Evolutionary conservation across 1,140 invertebrate genomes (phyloP), one percentile per base, ranked within the genome.

Genomic region (Antheraea mylitta): DNA sequence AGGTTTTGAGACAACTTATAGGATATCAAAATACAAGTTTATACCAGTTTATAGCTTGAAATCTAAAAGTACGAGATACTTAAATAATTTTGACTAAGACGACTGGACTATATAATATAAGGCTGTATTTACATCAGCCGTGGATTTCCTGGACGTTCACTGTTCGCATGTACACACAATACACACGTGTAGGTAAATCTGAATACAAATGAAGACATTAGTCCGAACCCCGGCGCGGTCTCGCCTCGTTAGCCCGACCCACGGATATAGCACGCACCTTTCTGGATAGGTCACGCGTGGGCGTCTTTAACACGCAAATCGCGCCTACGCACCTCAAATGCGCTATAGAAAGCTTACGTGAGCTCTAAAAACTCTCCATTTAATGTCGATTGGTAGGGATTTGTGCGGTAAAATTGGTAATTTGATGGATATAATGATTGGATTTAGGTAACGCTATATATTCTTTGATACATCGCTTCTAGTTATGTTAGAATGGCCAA

Each of bases 131-230:
- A 53, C 16, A 53, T 53, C 10, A 53, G 45, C 13, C 5, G 45
- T 53, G 16, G 45, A 53, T 53, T 53, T 53, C 45, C 45, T 53
- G 45, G 10, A 53, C 45, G 16, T 5, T 53, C 45, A 53, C 11
- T 53, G 45, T 53, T 53, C 13, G 10, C 16, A 53, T 73, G 69
- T 73, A 79, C 74, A 79, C 75, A 77, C 74, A 78, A 78, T 76
- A 66, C 78, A 80, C 82, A 79, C 81, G 76, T 79, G 80, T 79
- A 82, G 79, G 80, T 80, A 81, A 85, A 88, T 88, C 84, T 82
- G 86, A 88, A 88, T 86, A 83, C 83, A 85, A 86, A 88, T 88
- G 82, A 85, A 86, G 78, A 86, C 81, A 88, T 88, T 88, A 88
- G 45, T 53, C 11, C 45, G 45, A 13, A 53, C 45, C 16, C 45